Percentiles rank a stretch among this genome's conserved stretches.
These are phyloP conservation scores for Aphidius colemani DNA, from an alignment of 2,888 invertebrate genomes.

Conservation along the genomic window DNA sequence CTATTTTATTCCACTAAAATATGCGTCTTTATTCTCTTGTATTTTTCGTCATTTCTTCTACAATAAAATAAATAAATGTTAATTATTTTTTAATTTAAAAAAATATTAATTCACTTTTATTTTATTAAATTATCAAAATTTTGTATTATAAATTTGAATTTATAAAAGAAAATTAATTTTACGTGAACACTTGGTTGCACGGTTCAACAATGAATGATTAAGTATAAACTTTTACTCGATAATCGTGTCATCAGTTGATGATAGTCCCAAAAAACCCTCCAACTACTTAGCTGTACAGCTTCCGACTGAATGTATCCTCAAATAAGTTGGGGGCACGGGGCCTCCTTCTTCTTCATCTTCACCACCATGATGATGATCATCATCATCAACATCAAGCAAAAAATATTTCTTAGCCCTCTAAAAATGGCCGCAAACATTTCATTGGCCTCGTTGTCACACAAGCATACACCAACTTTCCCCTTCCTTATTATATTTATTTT, in stretches of 20 bases:
- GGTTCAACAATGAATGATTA: background rate
- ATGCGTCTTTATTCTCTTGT: too few relatives aligned
- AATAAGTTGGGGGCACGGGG: slow-evolving; percentile 23
- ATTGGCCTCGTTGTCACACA: slow-evolving; percentile 55
- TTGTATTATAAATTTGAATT: too few relatives aligned
- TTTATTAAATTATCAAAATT: too few relatives aligned
- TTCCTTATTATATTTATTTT: slow-evolving; percentile 2
- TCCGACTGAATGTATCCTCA: slow-evolving; percentile 25
- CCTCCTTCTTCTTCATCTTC: slow-evolving; percentile 40
- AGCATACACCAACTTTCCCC: slow-evolving; percentile 41
- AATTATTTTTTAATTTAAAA: too few relatives aligned
- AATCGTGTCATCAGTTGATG: slow-evolving; percentile 4
- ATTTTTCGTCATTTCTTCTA: too few relatives aligned
- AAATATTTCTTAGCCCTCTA: slow-evolving; percentile 52
- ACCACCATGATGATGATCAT: too few relatives aligned
- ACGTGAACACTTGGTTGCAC: background rate
- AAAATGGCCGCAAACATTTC: slow-evolving; percentile 59
- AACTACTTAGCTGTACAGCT: slow-evolving; percentile 26
- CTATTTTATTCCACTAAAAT: too few relatives aligned
- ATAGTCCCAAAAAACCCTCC: slow-evolving; percentile 23
- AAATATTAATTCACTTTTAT: too few relatives aligned
- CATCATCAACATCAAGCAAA: too few relatives aligned
- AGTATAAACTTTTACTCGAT: background rate
- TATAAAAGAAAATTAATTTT: background rate
- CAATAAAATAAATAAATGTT: too few relatives aligned